These are phyloP conservation scores for Lemur catta DNA, from an alignment of 2,797 vertebrate species.

Conservation along the genomic window DNA sequence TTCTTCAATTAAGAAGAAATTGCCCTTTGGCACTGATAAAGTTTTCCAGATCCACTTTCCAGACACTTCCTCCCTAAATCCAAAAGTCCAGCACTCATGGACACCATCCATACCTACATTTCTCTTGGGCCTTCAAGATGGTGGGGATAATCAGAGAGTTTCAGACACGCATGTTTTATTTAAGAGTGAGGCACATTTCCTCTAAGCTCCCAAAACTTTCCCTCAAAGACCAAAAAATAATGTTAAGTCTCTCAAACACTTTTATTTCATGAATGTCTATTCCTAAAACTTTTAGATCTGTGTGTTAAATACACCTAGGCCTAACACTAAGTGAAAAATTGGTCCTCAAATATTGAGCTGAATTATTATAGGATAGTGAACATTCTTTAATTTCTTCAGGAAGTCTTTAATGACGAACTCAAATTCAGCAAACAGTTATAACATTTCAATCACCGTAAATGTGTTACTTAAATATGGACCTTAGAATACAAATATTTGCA, in stretches of 20 bases:
- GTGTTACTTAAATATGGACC: background rate
- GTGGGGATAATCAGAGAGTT: background rate
- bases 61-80: background rate
- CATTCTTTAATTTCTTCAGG: background rate
- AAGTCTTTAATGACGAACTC: background rate
- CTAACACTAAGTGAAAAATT: background rate
- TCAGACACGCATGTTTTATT: background rate
- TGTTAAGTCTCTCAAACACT: background rate
- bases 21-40: background rate
- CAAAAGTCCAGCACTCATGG: background rate
- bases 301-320: background rate
- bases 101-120: background rate
- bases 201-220: background rate
- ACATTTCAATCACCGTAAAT: background rate
- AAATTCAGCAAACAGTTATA: background rate
- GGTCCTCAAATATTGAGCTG: background rate
- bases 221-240: background rate
- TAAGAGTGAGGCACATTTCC: background rate
- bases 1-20: background rate
- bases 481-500: constrained; percentile 21
- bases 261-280: background rate
- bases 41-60: background rate
- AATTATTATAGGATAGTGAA: background rate
- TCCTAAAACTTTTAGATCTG: background rate
- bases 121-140: background rate